Evolutionary conservation across 1,140 invertebrate genomes (phyloP).

Genomic region (Panagrolaimus sp.): DNA sequence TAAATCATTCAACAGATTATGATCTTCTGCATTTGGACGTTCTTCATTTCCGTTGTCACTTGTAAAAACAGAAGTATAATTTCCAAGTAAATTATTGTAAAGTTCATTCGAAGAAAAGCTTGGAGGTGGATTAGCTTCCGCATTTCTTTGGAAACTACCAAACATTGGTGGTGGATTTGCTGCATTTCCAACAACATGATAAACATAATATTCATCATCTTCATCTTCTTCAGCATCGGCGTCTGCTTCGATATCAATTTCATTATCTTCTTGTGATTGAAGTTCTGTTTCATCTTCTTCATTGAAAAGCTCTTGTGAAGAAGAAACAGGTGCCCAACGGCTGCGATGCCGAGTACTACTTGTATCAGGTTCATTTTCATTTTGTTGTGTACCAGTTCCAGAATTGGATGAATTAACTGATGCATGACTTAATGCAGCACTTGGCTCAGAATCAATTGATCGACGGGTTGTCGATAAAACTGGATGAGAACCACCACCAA

Average conservation of each 20-base stretch:
- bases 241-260: constrained; percentile 26
- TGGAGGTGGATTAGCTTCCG: neutral
- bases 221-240: constrained; percentile 20
- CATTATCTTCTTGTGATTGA: constrained; percentile 12
- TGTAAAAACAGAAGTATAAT: too few species aligned
- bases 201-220: constrained; percentile 19
- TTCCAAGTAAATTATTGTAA: neutral
- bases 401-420: constrained; percentile 15
- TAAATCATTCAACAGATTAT: constrained; percentile 17
- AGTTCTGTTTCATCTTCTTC: constrained; percentile 16
- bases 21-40: neutral
- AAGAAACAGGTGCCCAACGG: neutral
- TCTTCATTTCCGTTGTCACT: too few species aligned
- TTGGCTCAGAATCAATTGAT: neutral
- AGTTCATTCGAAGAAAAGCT: neutral
- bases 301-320: constrained; percentile 11
- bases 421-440: neutral
- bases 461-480: constrained; percentile 20
- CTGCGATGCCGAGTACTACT: neutral
- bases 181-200: neutral
- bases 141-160: too few species aligned
- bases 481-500: constrained; percentile 35
- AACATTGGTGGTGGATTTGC: neutral
- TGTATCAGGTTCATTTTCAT: neutral
- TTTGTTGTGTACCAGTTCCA: neutral